Percentiles rank a stretch among this genome's conserved stretches.
These are phyloP conservation scores for Mesorhabditis sp. DNA, from an alignment of 2,888 invertebrate species.

Conservation along the genomic window DNA sequence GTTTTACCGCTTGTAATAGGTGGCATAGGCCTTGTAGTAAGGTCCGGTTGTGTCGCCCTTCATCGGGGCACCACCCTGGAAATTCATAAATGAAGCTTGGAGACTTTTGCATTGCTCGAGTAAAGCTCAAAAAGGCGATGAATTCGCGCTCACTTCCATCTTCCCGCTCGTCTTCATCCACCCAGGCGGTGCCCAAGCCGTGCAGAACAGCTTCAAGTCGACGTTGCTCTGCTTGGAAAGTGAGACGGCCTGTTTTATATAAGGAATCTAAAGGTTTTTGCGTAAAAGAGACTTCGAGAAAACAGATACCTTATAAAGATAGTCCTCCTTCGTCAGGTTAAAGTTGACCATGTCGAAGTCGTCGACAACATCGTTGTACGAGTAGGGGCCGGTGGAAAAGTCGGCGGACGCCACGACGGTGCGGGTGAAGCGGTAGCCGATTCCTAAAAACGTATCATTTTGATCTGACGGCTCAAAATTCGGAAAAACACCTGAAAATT, in stretches of 20 bases:
- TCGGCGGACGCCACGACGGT: constrained; percentile 81
- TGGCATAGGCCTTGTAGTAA: constrained; percentile 76
- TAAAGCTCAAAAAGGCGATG: neutral
- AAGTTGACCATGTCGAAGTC: constrained; percentile 66
- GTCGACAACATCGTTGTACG: constrained; percentile 70
- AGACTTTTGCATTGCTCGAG: neutral
- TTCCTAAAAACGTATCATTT: constrained; percentile 65
- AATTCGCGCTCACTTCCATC: constrained; percentile 52
- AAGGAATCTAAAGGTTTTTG: constrained; percentile 27
- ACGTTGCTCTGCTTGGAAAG: constrained; percentile 10
- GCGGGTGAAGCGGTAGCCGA: constrained; percentile 75
- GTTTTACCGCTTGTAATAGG: constrained; percentile 71
- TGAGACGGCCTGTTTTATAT: constrained; percentile 31
- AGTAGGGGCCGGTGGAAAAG: constrained; percentile 76
- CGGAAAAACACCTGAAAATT: no score
- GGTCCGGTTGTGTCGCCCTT: constrained; percentile 60
- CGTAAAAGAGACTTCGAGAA: neutral
- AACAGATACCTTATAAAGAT: constrained; percentile 67
- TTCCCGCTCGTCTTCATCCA: constrained; percentile 66
- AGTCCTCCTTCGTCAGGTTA: constrained; percentile 70
- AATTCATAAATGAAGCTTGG: neutral
- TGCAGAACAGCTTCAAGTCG: constrained; percentile 61
- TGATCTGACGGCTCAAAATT: no score
- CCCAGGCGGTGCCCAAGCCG: constrained; percentile 56
- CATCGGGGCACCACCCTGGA: constrained; percentile 57